A percentile compares a stretch with the other conserved stretches of the same genome.
phyloP scores from a whole-genome alignment of 1,140 invertebrate species.

The Ctenoplectra terminalis region DNA sequence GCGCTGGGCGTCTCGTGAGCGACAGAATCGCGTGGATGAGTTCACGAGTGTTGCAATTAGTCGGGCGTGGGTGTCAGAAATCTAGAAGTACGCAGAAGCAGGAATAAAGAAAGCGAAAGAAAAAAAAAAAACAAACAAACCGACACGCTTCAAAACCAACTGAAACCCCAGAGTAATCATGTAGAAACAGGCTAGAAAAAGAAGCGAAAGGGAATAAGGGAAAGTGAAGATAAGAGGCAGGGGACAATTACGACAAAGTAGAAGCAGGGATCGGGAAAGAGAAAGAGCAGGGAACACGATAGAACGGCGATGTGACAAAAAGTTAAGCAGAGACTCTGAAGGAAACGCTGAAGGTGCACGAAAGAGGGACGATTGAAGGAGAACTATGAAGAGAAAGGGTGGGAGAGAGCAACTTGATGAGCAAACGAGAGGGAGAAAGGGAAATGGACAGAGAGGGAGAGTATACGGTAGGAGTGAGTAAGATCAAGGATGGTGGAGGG shows the following conservation, averaged over 20 bases:
- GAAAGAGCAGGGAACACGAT: background rate
- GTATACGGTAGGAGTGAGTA: slow-evolving; percentile 59
- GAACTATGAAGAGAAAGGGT: background rate
- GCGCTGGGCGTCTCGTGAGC: too few relatives aligned
- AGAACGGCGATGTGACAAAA: background rate
- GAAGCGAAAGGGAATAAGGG: slow-evolving; percentile 3
- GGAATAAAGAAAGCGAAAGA: background rate
- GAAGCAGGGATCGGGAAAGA: background rate
- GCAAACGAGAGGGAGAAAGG: background rate
- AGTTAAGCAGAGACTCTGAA: background rate
- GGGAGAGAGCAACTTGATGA: background rate
- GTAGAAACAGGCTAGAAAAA: background rate
- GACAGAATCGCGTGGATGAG: too few relatives aligned
- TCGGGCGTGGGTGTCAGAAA: background rate
- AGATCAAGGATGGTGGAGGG: background rate
- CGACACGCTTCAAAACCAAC: background rate
- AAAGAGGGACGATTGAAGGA: background rate
- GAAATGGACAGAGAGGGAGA: slow-evolving; percentile 35
- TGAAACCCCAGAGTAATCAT: background rate
- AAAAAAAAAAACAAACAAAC: background rate
- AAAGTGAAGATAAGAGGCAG: background rate
- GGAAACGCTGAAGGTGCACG: background rate
- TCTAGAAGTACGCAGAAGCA: background rate
- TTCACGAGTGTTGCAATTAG: slow-evolving; percentile 17
- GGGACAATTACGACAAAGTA: background rate